A percentile compares a stretch with the other conserved stretches of the same genome.
These are phyloP conservation scores for Ammodytes marinus DNA, from an alignment of 2,113 vertebrate species.

Conservation along the genomic window DNA sequence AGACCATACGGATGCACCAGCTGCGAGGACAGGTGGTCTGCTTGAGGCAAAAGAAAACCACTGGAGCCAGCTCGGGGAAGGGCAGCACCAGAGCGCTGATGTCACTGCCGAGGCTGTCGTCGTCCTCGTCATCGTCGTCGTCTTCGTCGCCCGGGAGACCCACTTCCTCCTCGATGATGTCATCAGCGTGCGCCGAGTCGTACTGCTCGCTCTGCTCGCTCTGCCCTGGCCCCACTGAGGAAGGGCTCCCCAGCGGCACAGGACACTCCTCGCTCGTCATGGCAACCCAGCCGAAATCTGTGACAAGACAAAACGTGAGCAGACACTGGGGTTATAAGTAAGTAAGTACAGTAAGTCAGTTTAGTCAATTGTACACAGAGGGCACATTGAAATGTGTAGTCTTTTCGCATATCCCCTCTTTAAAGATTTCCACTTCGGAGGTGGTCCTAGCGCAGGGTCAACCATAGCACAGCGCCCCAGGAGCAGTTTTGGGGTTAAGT, in stretches of 20 bases:
- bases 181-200: conserved; percentile 78
- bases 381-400: too few species aligned
- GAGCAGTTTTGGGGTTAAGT: too few species aligned
- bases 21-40: conserved; percentile 96
- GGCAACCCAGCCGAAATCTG: conserved; percentile 81
- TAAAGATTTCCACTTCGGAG: too few species aligned
- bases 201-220: conserved; percentile 81
- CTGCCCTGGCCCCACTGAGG: conserved; percentile 80
- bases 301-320: conserved; percentile 44
- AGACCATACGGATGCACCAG: conserved; percentile 99
- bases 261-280: conserved; percentile 91
- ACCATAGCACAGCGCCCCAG: too few species aligned
- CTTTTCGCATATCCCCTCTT: too few species aligned
- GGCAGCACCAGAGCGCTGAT: conserved; percentile 89
- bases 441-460: too few species aligned
- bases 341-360: too few species aligned
- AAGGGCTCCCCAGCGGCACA: conserved; percentile 83
- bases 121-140: conserved; percentile 29
- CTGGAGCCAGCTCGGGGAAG: conserved; percentile 93
- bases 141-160: conserved; percentile 78
- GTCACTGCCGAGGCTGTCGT: conserved; percentile 85
- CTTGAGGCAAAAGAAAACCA: conserved; percentile 98
- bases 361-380: too few species aligned
- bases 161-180: conserved; percentile 84
- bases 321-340: conserved; percentile 1